Evolutionary conservation across 2,888 invertebrate species (phyloP), one percentile per base, ranked within the genome.

Genomic region (Mimumesa dahlbomi): DNA sequence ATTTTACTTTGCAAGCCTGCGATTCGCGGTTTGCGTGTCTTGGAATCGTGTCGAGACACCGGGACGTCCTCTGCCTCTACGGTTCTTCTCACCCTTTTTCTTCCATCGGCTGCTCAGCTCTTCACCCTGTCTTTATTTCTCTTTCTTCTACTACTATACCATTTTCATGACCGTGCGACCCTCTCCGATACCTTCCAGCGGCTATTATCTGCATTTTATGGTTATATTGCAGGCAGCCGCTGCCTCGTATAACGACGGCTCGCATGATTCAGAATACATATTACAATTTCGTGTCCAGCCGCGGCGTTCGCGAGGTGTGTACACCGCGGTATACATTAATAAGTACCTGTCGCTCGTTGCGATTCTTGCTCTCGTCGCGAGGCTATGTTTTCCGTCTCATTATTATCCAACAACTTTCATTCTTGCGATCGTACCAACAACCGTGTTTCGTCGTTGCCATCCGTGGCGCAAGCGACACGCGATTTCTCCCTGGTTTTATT

Each of bases 121-220:
- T 38, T 48, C 57, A 46, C 52, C 59, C 74, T 57, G 31, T 49
- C 38, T 42, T 69, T 31, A 50, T 70, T 73, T 50, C 57, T 65
- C 50, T 57, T 67, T 56, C 46, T 67, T 68, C 52, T 56, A 66
- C 64, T 34, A 16, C 2, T 31, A 29, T 53, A 25, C 38, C 53
- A 50, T 61, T 78, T 80, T 72, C 77, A 65, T 63, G 71, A 75
- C 68, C 82, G 73, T 72, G 79, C 81, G 81, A 82, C 82, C 81
- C 81, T n/a, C 25, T 82, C 79, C 78, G 53, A 79, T 82, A 73
- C 82, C 82, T 81, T 83, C 82, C 82, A 82, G 59, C 81, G 82
- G 82, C 85, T 85, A 88, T 89, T 89, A 89, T 87, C 88, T 87
- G 82, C 85, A 87, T 88, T 89, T 89, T 89, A 89, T 88, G 87